These are phyloP conservation scores for Plebejus argus DNA, from an alignment of 2,888 invertebrate species.

Conservation along the genomic window DNA sequence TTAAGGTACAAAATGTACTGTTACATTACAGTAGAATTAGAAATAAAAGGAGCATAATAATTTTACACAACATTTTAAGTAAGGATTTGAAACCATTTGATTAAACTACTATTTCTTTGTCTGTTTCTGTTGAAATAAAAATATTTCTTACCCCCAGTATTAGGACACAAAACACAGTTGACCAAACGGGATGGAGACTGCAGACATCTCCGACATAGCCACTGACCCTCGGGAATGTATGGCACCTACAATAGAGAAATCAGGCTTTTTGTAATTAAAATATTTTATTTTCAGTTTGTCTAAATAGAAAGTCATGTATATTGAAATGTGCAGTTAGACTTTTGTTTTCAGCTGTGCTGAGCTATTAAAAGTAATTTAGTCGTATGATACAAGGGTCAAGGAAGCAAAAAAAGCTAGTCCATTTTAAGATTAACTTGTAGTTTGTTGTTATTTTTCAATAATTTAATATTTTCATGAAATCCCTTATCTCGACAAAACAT, in stretches of 20 bases:
- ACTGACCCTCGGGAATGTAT: slow-evolving; percentile 98
- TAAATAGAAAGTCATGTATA: not conserved
- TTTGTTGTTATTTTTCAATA: too few species aligned
- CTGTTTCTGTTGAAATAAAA: not conserved
- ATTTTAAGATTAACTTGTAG: too few species aligned
- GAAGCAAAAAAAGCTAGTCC: too few species aligned
- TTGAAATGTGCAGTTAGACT: not conserved
- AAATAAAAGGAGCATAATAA: too few species aligned
- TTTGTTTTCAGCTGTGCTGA: too few species aligned
- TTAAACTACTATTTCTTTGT: too few species aligned
- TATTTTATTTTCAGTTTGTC: not conserved
- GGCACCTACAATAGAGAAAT: slow-evolving; percentile 77
- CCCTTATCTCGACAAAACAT: too few species aligned
- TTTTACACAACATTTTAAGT: too few species aligned
- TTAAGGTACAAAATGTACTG: not conserved
- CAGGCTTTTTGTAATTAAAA: not conserved
- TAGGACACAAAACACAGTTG: slow-evolving; percentile 98
- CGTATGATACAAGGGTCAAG: too few species aligned
- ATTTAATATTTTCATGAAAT: too few species aligned
- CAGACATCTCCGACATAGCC: slow-evolving; percentile 97
- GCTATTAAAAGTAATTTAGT: too few species aligned
- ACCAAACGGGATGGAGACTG: slow-evolving; percentile 98
- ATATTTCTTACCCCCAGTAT: slow-evolving; percentile 86
- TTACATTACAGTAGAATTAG: not conserved
- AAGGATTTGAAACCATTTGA: too few species aligned